Base-by-base conservation (phyloP, 2,797 vertebrate genomes). In the Pseudocheirus occidentalis region DNA sequence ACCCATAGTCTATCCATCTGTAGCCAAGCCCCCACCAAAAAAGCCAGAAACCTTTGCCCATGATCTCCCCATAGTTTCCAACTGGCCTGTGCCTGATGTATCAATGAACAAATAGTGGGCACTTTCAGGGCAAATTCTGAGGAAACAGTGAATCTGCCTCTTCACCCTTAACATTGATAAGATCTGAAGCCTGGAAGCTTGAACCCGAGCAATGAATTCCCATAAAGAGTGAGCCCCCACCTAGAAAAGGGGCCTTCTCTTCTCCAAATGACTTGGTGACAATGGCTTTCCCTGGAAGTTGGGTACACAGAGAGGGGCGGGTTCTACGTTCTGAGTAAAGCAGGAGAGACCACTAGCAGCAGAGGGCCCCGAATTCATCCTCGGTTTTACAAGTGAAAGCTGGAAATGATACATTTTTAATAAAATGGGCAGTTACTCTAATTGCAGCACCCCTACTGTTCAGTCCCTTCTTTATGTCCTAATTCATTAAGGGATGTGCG, bases 381-480 rank as follows among this genome's bases (percentile, higher is more conserved):
- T 95, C 98, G 92, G 66, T 93, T 97, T 98, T 98, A 97, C 94
- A 97, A 98, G 97, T n/a, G 55, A 98, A 98, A 98, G 97, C 98
- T 98, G 98, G 98, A 98, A 98, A 98, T 97, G 98, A 97, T 97
- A 98, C 97, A 95, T 98, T 98, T 98, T 98, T 98, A 98, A 98
- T 98, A 97, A 98, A 98, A 98, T 96, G 98, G 98, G 98, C 98
- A 98, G 97, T 98, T 98, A 97, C 97, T 98, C 95, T 98, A 98
- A 98, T 98, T 98, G 96, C 98, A 93, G 95, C 96, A 97, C 98
- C 98, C 98, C 98, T 98, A 98, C 98, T 98, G 98, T 98, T 98
- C 98, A 98, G 96, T 98, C 98, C 98, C 97, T 98, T 98, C 16
- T 98, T 98, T 98, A 98, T 98, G 97, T 98, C 97, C 98, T 98